A percentile compares a stretch with the other conserved stretches of the same genome.
Conservation (phyloP, 2,113 vertebrate species). For the Percopsis transmontana region DNA sequence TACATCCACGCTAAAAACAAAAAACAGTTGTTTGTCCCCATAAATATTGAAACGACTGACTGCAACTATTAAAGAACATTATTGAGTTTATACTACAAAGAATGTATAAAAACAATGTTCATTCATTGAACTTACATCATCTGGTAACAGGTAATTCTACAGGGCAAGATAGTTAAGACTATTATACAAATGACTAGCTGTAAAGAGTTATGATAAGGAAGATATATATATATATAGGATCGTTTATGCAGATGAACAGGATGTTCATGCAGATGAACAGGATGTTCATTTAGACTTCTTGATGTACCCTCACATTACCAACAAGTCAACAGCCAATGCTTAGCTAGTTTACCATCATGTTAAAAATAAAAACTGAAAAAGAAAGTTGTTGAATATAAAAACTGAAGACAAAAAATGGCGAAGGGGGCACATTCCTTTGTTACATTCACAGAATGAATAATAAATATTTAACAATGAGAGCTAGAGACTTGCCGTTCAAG, state of each 20-base stretch:
- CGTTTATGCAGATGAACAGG: not conserved
- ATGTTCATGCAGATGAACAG: not conserved
- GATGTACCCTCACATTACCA: no score
- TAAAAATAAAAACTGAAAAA: slow-evolving; percentile 31
- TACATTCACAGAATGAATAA: slow-evolving; percentile 83
- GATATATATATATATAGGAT: not conserved
- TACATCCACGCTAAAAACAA: no score
- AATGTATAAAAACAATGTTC: not conserved
- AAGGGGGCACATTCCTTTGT: slow-evolving; percentile 35
- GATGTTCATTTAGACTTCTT: not conserved
- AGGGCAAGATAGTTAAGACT: not conserved
- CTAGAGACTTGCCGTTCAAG: slow-evolving; percentile 3
- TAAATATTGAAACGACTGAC: not conserved
- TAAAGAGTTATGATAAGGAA: not conserved
- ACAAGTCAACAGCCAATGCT: not conserved
- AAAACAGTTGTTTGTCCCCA: not conserved
- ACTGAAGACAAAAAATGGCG: slow-evolving; percentile 33
- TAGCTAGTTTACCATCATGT: not conserved
- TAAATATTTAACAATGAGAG: slow-evolving; percentile 25
- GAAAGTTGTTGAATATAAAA: slow-evolving; percentile 27
- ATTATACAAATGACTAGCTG: not conserved
- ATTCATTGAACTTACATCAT: not conserved
- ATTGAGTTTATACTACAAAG: not conserved
- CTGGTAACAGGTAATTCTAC: not conserved
- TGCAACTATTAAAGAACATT: not conserved